Percentiles rank a stretch among this genome's conserved stretches.
These are phyloP conservation scores for Adela reaumurella DNA, from an alignment of 2,888 invertebrate genomes.

Conservation along the genomic window DNA sequence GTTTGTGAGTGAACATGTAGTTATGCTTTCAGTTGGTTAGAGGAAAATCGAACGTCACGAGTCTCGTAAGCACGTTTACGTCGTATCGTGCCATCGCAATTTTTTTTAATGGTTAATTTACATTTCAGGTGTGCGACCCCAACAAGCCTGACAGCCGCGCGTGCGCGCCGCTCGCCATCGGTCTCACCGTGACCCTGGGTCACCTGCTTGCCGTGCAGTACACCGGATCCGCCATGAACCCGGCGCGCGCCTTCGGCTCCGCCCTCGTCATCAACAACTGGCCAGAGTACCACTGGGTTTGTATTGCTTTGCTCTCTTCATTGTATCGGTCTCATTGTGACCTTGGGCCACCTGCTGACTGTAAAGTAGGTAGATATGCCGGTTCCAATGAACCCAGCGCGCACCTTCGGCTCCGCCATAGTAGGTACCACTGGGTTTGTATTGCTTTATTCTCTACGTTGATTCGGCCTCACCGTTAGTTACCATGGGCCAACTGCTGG, in stretches of 20 bases:
- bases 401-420: constrained; percentile 83
- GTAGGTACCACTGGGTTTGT: constrained; percentile 79
- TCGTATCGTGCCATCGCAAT: constrained; percentile 15
- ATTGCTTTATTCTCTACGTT: background rate
- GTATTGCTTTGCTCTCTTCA: constrained; percentile 60
- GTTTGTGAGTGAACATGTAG: too few relatives aligned
- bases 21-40: too few relatives aligned
- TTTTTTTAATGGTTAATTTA: too few relatives aligned
- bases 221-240: constrained; percentile 91
- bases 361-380: constrained; percentile 81
- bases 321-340: constrained; percentile 84
- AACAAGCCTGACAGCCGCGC: constrained; percentile 76
- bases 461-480: constrained; percentile 64
- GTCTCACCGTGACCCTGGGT: constrained; percentile 79
- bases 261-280: constrained; percentile 74
- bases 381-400: constrained; percentile 92
- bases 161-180: constrained; percentile 78
- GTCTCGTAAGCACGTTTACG: constrained; percentile 13
- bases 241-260: constrained; percentile 84
- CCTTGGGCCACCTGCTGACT: constrained; percentile 79
- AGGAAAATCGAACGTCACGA: too few relatives aligned
- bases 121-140: constrained; percentile 65
- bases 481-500: constrained; percentile 67
- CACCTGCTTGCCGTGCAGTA: constrained; percentile 81
- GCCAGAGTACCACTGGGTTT: constrained; percentile 76